Conservation (phyloP, 2,113 vertebrate species). For the Myrmecobius fasciatus region DNA sequence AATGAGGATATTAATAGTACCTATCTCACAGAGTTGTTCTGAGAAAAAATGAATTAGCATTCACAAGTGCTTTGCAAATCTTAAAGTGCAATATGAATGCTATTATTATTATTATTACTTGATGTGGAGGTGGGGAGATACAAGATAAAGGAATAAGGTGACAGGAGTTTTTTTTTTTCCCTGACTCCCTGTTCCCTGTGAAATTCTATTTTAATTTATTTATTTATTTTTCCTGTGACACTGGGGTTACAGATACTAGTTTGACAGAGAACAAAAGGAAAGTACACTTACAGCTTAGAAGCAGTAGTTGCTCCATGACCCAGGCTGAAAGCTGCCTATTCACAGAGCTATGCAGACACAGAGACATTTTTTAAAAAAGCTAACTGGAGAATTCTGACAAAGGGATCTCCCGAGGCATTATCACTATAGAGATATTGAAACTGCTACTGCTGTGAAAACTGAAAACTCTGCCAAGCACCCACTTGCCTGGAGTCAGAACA, state of each 20-base stretch:
- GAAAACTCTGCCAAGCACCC: conserved; percentile 63
- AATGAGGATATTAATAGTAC: neutral
- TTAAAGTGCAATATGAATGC: neutral
- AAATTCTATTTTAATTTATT: neutral
- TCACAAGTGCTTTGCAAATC: neutral
- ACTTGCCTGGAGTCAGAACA: conserved; percentile 60
- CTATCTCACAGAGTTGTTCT: neutral
- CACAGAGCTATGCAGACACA: conserved; percentile 23
- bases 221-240: neutral
- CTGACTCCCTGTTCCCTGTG: neutral
- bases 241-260: neutral
- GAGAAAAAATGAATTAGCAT: neutral
- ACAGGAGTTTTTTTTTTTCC: neutral
- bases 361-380: conserved; percentile 53
- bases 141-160: neutral
- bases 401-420: conserved; percentile 59
- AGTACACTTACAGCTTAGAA: neutral
- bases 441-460: conserved; percentile 64
- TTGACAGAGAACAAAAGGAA: neutral
- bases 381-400: conserved; percentile 52
- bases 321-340: conserved; percentile 36
- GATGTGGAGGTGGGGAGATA: neutral
- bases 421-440: conserved; percentile 44
- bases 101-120: too few species aligned
- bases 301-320: neutral